A percentile compares a stretch with the other conserved stretches of the same genome.
These are phyloP conservation scores for Anser cygnoides DNA, from an alignment of 2,113 vertebrate species.

Conservation along the genomic window DNA sequence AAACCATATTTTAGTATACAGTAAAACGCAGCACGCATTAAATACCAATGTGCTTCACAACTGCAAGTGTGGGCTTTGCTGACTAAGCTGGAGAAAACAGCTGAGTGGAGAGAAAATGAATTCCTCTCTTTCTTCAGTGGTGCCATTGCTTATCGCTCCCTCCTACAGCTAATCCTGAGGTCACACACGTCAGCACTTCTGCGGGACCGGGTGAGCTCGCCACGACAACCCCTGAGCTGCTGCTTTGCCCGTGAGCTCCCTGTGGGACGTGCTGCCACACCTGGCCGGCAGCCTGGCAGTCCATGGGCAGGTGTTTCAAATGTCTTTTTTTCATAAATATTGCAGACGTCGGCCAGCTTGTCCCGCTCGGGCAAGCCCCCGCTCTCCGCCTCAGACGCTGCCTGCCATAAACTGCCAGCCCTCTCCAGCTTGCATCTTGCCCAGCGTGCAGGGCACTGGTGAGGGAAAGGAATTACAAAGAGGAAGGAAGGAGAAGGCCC, in stretches of 20 bases:
- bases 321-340: background rate
- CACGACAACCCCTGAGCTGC: fast-evolving
- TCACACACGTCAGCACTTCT: fast-evolving
- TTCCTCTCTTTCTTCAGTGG: background rate
- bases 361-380: background rate
- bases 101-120: background rate
- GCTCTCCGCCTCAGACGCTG: background rate
- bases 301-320: background rate
- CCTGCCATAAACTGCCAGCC: background rate
- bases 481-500: background rate
- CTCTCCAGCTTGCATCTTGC: background rate
- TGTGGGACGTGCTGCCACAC: background rate
- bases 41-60: background rate
- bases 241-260: background rate
- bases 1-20: background rate
- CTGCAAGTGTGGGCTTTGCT: background rate
- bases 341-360: background rate
- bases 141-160: background rate
- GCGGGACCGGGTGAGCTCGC: background rate
- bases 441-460: background rate
- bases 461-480: background rate
- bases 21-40: background rate
- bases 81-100: background rate
- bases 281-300: background rate
- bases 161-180: fast-evolving